Conservation (phyloP, 2,888 invertebrate species). For the Eledona agricola region DNA sequence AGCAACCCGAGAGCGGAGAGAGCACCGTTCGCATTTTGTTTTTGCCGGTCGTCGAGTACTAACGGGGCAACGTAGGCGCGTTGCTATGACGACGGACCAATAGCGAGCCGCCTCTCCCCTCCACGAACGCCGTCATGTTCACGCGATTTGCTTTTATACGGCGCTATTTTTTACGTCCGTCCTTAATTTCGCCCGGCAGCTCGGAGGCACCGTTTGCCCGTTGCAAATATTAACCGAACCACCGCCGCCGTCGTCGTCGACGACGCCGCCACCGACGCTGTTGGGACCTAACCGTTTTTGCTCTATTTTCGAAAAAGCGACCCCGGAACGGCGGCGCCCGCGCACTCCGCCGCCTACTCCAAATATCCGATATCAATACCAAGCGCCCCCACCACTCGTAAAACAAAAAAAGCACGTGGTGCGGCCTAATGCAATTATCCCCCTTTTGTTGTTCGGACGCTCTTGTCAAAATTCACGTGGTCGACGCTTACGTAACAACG, state of each 20-base stretch:
- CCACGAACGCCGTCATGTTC: conserved; percentile 43
- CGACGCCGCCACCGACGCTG: too few species aligned
- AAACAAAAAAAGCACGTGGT: conserved; percentile 59
- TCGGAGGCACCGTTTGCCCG: conserved; percentile 28
- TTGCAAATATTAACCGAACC: conserved; percentile 34
- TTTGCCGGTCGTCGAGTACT: conserved; percentile 52
- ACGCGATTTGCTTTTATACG: conserved; percentile 38
- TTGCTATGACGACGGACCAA: conserved; percentile 57
- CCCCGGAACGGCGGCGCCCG: conserved; percentile 46
- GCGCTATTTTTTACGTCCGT: conserved; percentile 30
- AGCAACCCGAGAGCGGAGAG: conserved; percentile 49
- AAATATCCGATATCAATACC: conserved; percentile 60
- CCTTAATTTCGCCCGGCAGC: conserved; percentile 35
- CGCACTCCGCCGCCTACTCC: conserved; percentile 41
- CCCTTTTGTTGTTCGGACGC: conserved; percentile 45
- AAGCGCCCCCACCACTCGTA: conserved; percentile 47
- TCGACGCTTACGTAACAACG: conserved; percentile 5
- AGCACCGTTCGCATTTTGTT: conserved; percentile 58
- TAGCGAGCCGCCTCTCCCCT: conserved; percentile 50
- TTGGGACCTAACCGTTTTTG: conserved; percentile 34
- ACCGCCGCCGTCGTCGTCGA: too few species aligned
- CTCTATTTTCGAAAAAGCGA: conserved; percentile 44
- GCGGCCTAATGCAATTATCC: conserved; percentile 51
- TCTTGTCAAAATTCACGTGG: conserved; percentile 45
- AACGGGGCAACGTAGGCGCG: conserved; percentile 56